Conservation (phyloP, 2,888 invertebrate genomes). For the Epistrophe eligans region DNA sequence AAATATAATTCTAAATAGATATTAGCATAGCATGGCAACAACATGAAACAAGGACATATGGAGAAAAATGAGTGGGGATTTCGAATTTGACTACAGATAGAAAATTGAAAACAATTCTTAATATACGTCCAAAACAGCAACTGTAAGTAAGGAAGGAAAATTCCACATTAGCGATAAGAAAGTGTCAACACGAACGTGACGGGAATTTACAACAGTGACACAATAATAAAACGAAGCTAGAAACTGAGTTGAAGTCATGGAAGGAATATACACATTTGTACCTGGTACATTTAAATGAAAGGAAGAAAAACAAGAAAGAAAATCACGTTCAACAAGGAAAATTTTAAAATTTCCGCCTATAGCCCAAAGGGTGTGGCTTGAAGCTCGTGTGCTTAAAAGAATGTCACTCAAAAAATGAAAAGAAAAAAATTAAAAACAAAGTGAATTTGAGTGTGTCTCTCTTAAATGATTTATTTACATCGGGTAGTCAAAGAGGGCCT, state of each 20-base stretch:
- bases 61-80: background rate
- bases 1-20: conserved; percentile 1
- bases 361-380: conserved; percentile 26
- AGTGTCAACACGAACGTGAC: conserved; percentile 73
- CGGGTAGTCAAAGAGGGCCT: background rate
- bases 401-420: conserved; percentile 2
- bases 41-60: background rate
- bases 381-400: background rate
- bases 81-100: conserved; percentile 46
- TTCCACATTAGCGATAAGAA: conserved; percentile 73
- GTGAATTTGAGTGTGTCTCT: background rate
- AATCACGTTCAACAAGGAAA: conserved; percentile 59
- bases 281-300: conserved; percentile 13
- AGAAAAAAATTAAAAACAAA: background rate
- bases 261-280: conserved; percentile 18
- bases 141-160: conserved; percentile 33
- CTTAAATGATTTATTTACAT: background rate
- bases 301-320: conserved; percentile 28
- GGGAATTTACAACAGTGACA: conserved; percentile 55
- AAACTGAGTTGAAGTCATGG: conserved; percentile 44
- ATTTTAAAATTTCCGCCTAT: conserved; percentile 51
- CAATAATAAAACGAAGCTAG: conserved; percentile 46
- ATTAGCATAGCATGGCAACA: conserved; percentile 50
- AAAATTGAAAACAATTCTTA: conserved; percentile 71
- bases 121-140: conserved; percentile 27